These are phyloP conservation scores for Anoplolepis gracilipes DNA, from an alignment of 1,140 invertebrate species.

Conservation along the genomic window DNA sequence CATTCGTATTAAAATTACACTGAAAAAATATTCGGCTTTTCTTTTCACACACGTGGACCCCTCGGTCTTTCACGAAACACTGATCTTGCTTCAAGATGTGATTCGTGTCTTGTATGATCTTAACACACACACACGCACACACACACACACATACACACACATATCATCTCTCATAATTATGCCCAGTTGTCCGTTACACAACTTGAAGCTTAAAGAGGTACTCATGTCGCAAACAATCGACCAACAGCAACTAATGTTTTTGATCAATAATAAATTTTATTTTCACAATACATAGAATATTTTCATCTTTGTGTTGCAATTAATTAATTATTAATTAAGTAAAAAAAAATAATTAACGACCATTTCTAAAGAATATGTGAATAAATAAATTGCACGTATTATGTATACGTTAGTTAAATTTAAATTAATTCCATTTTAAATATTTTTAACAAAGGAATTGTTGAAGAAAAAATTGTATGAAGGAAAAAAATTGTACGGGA, in stretches of 20 bases:
- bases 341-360: neutral
- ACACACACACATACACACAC: conserved; percentile 69
- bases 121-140: conserved; percentile 71
- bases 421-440: neutral
- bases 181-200: conserved; percentile 73
- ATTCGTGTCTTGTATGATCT: conserved; percentile 66
- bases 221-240: conserved; percentile 52
- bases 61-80: conserved; percentile 79
- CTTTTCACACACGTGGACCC: conserved; percentile 68
- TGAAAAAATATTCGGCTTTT: neutral
- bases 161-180: conserved; percentile 79
- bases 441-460: neutral
- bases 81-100: conserved; percentile 79
- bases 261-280: neutral
- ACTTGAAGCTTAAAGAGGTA: conserved; percentile 58
- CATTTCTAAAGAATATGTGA: neutral
- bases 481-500: neutral
- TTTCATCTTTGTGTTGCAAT: neutral
- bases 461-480: too few species aligned
- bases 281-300: neutral
- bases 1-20: neutral
- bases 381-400: neutral
- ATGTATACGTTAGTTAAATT: neutral
- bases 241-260: neutral
- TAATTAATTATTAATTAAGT: neutral